Evolutionary conservation across 64 coral and sea anemone species (phyloP).

Genomic region (Porites lutea): DNA sequence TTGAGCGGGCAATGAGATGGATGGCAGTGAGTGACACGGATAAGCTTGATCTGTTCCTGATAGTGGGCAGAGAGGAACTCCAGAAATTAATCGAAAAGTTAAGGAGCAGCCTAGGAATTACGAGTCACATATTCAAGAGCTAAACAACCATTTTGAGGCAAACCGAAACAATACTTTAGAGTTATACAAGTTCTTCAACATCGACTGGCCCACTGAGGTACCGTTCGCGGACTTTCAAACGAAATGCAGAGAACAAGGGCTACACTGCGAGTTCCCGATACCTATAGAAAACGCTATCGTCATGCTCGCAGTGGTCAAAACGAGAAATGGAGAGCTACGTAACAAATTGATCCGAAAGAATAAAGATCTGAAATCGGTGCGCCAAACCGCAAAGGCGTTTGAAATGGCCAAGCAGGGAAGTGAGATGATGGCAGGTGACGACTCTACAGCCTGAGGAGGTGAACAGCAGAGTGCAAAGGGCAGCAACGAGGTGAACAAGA

Average conservation of each 20-base stretch:
- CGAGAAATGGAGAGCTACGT: slow-evolving; percentile 12
- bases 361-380: slow-evolving; percentile 44
- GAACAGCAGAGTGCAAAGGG: no score
- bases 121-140: slow-evolving; percentile 8
- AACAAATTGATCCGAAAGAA: slow-evolving; percentile 51
- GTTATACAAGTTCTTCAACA: slow-evolving; percentile 64
- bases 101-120: slow-evolving; percentile 38
- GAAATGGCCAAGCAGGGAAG: neutral
- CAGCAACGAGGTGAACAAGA: no score
- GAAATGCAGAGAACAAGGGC: slow-evolving; percentile 50
- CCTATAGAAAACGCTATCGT: slow-evolving; percentile 45
- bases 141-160: slow-evolving; percentile 46
- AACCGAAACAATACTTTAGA: slow-evolving; percentile 59
- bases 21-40: neutral
- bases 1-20: slow-evolving; percentile 29
- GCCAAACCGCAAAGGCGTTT: slow-evolving; percentile 19
- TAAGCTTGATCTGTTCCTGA: slow-evolving; percentile 56
- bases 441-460: no score
- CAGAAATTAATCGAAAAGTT: slow-evolving; percentile 68
- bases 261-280: slow-evolving; percentile 42
- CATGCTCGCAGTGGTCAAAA: slow-evolving; percentile 49
- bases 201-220: slow-evolving; percentile 25
- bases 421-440: neutral
- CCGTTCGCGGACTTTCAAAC: slow-evolving; percentile 57
- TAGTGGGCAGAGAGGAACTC: slow-evolving; percentile 15